Evolutionary conservation across 2,113 vertebrate species (phyloP).

Genomic region (Drymodes brunneopygia): DNA sequence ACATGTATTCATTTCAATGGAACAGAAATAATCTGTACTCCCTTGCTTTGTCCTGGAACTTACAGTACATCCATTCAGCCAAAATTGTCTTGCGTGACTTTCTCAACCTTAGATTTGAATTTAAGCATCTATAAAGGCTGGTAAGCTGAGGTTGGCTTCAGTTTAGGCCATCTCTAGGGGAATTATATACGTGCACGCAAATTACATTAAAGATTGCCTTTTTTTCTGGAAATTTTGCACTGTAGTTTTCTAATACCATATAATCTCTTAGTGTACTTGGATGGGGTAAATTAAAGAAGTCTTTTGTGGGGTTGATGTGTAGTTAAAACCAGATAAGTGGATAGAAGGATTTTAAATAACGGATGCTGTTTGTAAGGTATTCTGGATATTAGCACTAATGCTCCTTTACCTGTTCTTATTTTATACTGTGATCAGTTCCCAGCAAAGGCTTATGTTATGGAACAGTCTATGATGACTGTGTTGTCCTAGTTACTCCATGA

Average conservation of each 20-base stretch:
- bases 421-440: neutral
- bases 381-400: neutral
- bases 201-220: neutral
- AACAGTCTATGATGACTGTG: neutral
- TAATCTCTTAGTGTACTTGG: neutral
- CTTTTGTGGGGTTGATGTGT: neutral
- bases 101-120: neutral
- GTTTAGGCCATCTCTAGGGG: neutral
- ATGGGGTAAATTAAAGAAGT: neutral
- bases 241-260: neutral
- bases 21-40: neutral
- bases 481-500: neutral
- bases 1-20: neutral
- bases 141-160: neutral
- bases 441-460: neutral
- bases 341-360: neutral
- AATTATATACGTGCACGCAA: accelerated
- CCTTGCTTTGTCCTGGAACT: neutral
- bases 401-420: neutral
- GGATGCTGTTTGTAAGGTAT: neutral
- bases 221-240: neutral
- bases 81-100: neutral
- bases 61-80: neutral
- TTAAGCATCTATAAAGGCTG: neutral
- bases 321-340: neutral